These are phyloP conservation scores for Bombus cullumanus DNA, from an alignment of 1,140 invertebrate genomes.

Conservation along the genomic window DNA sequence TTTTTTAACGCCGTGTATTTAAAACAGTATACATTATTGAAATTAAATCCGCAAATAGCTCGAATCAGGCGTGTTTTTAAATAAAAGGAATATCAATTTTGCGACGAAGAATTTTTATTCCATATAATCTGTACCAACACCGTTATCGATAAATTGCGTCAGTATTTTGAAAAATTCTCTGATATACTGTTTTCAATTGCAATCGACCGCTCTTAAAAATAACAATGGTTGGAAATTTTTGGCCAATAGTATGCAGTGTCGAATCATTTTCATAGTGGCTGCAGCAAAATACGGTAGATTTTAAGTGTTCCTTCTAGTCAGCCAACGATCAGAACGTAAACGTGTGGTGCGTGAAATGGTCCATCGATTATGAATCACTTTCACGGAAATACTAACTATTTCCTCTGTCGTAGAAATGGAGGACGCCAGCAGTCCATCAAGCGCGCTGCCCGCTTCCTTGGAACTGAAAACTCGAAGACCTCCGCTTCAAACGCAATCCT, in stretches of 20 bases:
- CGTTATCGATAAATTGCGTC: too few species aligned
- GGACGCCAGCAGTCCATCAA: conserved; percentile 53
- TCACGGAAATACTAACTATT: not conserved
- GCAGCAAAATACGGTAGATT: not conserved
- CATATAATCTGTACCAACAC: too few species aligned
- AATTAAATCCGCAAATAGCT: too few species aligned
- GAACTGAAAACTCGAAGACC: conserved; percentile 79
- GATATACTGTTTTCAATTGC: too few species aligned
- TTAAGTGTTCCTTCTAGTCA: not conserved
- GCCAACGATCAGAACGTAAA: not conserved
- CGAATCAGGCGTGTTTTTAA: too few species aligned
- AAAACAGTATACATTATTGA: too few species aligned
- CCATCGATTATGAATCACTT: conserved; percentile 12
- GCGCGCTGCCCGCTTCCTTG: conserved; percentile 68
- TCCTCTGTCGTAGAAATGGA: conserved; percentile 67
- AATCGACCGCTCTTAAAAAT: not conserved
- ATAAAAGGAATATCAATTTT: too few species aligned
- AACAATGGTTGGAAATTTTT: not conserved
- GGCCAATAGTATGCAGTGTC: not conserved
- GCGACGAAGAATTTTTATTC: too few species aligned
- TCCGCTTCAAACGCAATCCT: conserved; percentile 85
- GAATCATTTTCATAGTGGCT: not conserved
- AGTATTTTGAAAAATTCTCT: too few species aligned
- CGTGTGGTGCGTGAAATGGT: not conserved
- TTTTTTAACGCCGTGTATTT: too few species aligned